Percentiles rank a stretch among this genome's conserved stretches.
Conservation (phyloP, 1,140 invertebrate genomes). For the Zaprionus ornatus region DNA sequence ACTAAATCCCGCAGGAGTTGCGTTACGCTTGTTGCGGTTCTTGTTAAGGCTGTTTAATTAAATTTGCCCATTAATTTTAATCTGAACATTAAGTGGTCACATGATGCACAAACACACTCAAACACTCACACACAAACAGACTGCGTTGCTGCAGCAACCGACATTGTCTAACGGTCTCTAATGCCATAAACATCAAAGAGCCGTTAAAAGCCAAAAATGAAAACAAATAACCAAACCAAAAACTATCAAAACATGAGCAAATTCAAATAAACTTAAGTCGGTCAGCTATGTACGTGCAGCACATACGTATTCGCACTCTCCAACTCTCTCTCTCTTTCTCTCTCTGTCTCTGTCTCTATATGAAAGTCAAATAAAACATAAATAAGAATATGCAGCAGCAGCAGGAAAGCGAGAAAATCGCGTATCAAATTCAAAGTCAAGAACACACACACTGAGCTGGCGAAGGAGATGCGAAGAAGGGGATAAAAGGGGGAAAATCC, state of each 20-base stretch:
- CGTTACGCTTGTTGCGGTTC: conserved; percentile 39
- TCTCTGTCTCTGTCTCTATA: not conserved
- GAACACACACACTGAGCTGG: not conserved
- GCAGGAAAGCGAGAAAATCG: not conserved
- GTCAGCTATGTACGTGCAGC: not conserved
- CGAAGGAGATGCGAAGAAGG: not conserved
- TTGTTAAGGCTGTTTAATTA: conserved; percentile 65
- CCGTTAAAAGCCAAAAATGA: conserved; percentile 2
- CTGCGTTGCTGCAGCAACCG: not conserved
- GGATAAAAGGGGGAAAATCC: conserved; percentile 38
- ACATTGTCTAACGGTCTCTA: not conserved
- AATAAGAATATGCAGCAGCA: conserved; percentile 4
- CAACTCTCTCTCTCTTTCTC: no score
- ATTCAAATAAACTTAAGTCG: conserved; percentile 8
- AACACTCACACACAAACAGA: not conserved
- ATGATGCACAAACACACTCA: not conserved
- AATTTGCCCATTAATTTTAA: conserved; percentile 73
- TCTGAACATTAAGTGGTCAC: conserved; percentile 53
- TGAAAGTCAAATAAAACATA: conserved; percentile 4
- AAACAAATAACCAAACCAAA: conserved; percentile 13
- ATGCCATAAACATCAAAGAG: not conserved
- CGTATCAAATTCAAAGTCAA: conserved; percentile 24
- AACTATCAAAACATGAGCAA: conserved; percentile 15
- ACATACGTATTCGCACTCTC: not conserved
- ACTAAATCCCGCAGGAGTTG: conserved; percentile 52